Evolutionary conservation across 2,888 invertebrate species (phyloP), one percentile per base, ranked within the genome.

Genomic region (Diloba caeruleocephala): DNA sequence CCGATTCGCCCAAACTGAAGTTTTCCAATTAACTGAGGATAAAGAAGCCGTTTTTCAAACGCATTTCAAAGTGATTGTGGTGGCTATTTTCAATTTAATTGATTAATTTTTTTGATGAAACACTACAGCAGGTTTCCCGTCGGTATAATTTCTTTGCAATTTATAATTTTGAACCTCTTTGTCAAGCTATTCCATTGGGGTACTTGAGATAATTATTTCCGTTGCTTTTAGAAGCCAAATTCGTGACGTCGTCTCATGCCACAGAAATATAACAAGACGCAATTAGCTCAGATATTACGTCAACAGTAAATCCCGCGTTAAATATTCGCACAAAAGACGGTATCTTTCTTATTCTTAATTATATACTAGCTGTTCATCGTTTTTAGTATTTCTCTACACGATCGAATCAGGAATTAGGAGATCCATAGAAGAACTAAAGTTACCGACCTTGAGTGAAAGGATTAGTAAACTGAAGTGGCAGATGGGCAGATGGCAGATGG

Each of bases 21-120:
- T 17, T 61, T 68, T 67, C 37, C 61, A 68, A 62, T 61, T 52
- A 61, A 37, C 17, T 23, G 10, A 31, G 45, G 38, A 53, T 62
- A 68, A 61, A 62, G 44, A 28, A 15, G 12, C 26, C 39, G 56
- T 46, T 63, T 43, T 54, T 32, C 32, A 46, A 38, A 39, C 38
- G 54, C 61, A 52, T 48, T 64, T 42, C 51, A 41, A 43, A 29
- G 37, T 43, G 33, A 46, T 54, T 36, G 34, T 21, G 26, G 38
- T 14, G 59, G 36, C 44, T 54, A n/a, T 15, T 29, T 25, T 32
- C 12, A 39, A 28, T 44, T 44, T 33, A 43, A 54, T 54, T 14
- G 63, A 68, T 54, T 55, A 43, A 63, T 26, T 67, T 42, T 34
- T 45, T 42, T 32, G 32, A 32, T 39, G 21, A 33, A 29, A 41